Conservation (phyloP, 1,140 invertebrate genomes). For the Drosophila pseudoananassae region DNA sequence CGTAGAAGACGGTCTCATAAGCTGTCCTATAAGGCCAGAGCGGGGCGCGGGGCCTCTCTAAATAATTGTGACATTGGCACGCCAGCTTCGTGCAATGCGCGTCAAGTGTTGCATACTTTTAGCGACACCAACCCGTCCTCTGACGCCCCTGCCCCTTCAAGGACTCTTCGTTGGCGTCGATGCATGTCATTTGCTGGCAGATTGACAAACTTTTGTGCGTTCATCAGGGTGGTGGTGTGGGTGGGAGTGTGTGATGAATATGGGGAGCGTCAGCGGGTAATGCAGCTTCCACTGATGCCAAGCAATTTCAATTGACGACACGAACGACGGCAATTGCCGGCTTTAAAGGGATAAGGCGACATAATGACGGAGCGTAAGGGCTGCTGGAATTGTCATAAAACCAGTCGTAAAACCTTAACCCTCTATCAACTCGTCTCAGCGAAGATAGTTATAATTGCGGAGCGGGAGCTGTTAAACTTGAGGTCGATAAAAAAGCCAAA, state of each 20-base stretch:
- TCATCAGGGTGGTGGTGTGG: constrained; percentile 8
- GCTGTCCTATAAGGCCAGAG: constrained; percentile 14
- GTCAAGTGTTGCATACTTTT: constrained; percentile 75
- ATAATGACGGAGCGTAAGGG: constrained; percentile 46
- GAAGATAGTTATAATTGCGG: constrained; percentile 50
- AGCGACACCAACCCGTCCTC: constrained; percentile 16
- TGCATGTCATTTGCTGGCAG: constrained; percentile 78
- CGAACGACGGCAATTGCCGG: constrained; percentile 70
- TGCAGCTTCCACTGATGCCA: constrained; percentile 74
- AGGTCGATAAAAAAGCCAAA: constrained; percentile 32
- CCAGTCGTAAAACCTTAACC: constrained; percentile 32
- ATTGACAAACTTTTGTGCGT: constrained; percentile 69
- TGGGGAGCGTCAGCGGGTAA: constrained; percentile 66
- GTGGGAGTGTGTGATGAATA: constrained; percentile 54
- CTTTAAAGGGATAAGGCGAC: constrained; percentile 53
- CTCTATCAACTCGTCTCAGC: background rate
- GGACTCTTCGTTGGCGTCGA: constrained; percentile 35
- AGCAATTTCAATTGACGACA: constrained; percentile 79
- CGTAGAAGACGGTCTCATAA: constrained; percentile 26
- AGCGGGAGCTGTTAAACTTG: constrained; percentile 33
- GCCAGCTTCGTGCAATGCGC: constrained; percentile 47
- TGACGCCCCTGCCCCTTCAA: constrained; percentile 16
- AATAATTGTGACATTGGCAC: constrained; percentile 80
- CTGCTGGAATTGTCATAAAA: constrained; percentile 40
- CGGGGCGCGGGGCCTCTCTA: constrained; percentile 22